phyloP scores from a whole-genome alignment of 2,888 invertebrate genomes.

The Liposcelis brunnea region DNA sequence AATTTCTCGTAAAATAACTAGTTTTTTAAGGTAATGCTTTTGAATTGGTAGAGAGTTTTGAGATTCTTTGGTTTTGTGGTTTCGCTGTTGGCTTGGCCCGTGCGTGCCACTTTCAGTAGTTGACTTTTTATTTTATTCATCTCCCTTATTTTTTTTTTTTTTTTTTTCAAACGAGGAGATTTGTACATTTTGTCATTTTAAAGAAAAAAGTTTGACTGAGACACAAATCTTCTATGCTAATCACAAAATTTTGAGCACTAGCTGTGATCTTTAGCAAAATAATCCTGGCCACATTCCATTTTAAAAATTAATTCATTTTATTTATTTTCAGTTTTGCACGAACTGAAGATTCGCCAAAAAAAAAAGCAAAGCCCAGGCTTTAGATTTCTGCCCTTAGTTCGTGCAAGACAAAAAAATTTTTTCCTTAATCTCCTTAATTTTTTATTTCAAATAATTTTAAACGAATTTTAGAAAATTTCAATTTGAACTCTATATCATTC shows the following conservation, averaged over 20 bases:
- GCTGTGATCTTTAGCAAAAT: slow-evolving; percentile 20
- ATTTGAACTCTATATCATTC: slow-evolving; percentile 14
- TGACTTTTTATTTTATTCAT: slow-evolving; percentile 26
- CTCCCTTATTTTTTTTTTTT: slow-evolving; percentile 12
- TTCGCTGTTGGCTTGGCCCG: slow-evolving; percentile 6
- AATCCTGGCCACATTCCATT: slow-evolving; percentile 26
- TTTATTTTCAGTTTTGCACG: slow-evolving; percentile 10
- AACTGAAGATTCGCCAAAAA: slow-evolving; percentile 5
- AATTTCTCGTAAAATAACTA: no score
- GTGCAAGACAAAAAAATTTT: background rate
- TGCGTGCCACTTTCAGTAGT: background rate
- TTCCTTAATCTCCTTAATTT: slow-evolving; percentile 15
- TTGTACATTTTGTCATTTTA: slow-evolving; percentile 9
- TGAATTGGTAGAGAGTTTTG: slow-evolving; percentile 9
- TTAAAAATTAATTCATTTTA: slow-evolving; percentile 12
- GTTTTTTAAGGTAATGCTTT: slow-evolving; percentile 6
- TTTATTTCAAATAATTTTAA: slow-evolving; percentile 18
- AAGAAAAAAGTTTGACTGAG: background rate
- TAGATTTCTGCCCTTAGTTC: no score
- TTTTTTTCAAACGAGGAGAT: background rate
- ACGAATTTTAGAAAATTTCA: background rate
- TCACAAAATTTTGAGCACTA: slow-evolving; percentile 19
- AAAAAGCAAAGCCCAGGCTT: no score
- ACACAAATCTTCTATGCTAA: slow-evolving; percentile 15
- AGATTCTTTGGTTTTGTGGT: slow-evolving; percentile 3